A percentile compares a stretch with the other conserved stretches of the same genome.
phyloP scores from a whole-genome alignment of 2,888 invertebrate species.

The Myopa testacea region DNA sequence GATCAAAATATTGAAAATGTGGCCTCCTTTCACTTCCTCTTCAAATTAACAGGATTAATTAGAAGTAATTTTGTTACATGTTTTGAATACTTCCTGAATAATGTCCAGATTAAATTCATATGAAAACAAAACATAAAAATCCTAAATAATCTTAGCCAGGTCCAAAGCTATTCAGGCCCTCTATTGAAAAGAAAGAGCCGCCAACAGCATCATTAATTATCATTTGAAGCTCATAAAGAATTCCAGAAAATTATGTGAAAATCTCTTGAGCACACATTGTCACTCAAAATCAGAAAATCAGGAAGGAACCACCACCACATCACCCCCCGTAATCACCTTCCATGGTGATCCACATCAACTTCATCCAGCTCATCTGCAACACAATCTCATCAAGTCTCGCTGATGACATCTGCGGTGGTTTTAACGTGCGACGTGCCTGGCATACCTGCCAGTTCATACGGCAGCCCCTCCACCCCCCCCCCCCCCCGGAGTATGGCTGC shows the following conservation, averaged over 20 bases:
- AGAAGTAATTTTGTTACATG: too few relatives aligned
- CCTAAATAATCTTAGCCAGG: too few relatives aligned
- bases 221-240: conserved; percentile 51
- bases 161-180: too few relatives aligned
- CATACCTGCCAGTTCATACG: conserved; percentile 37
- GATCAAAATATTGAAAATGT: too few relatives aligned
- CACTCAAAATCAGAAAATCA: conserved; percentile 23
- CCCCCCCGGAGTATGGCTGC: not conserved
- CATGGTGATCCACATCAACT: conserved; percentile 6
- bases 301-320: not conserved
- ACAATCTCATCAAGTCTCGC: conserved; percentile 44
- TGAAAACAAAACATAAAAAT: too few relatives aligned
- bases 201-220: conserved; percentile 57
- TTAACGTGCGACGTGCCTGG: conserved; percentile 47
- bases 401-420: conserved; percentile 47
- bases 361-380: conserved; percentile 22
- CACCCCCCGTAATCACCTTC: not conserved
- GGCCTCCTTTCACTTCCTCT: too few relatives aligned
- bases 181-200: too few relatives aligned
- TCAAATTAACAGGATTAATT: too few relatives aligned
- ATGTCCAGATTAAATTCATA: too few relatives aligned
- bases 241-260: conserved; percentile 64
- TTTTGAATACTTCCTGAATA: too few relatives aligned
- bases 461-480: not conserved
- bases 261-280: conserved; percentile 62